Conservation (phyloP, 2,888 invertebrate genomes). For the Hofmannophila pseudospretella region DNA sequence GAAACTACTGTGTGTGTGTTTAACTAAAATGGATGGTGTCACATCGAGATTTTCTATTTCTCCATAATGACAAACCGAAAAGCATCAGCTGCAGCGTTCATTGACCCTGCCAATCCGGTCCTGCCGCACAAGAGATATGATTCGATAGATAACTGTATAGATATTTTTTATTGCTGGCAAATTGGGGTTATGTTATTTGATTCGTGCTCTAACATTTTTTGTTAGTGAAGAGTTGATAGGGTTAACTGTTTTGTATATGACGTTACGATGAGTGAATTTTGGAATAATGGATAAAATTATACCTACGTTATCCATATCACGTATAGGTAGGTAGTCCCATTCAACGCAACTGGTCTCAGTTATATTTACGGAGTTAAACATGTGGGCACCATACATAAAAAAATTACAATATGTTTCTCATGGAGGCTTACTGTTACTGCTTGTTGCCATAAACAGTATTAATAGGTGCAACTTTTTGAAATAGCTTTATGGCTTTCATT, state of each 20-base stretch:
- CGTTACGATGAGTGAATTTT: constrained; percentile 5
- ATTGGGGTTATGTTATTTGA: constrained; percentile 60
- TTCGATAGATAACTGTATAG: constrained; percentile 73
- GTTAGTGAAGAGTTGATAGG: constrained; percentile 8
- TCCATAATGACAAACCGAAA: constrained; percentile 44
- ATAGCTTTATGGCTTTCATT: too few species aligned
- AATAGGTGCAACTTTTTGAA: too few species aligned
- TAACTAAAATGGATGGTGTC: constrained; percentile 15
- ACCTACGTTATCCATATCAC: too few species aligned
- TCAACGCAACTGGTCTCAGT: too few species aligned
- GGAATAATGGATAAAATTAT: constrained; percentile 9
- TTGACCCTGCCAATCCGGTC: constrained; percentile 47
- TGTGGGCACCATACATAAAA: too few species aligned
- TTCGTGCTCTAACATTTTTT: constrained; percentile 29
- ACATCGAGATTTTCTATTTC: constrained; percentile 41
- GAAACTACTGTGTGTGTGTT: background rate
- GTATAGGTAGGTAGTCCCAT: too few species aligned
- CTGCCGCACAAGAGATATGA: constrained; percentile 61
- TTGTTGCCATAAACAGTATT: too few species aligned
- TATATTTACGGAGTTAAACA: too few species aligned
- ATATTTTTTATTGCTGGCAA: constrained; percentile 56
- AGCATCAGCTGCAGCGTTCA: constrained; percentile 46
- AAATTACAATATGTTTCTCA: too few species aligned
- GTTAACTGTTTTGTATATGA: constrained; percentile 10
- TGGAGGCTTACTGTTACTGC: too few species aligned